A percentile compares a stretch with the other conserved stretches of the same genome.
Evolutionary conservation across 1,140 invertebrate species (phyloP).

Genomic region (Plodia interpunctella): DNA sequence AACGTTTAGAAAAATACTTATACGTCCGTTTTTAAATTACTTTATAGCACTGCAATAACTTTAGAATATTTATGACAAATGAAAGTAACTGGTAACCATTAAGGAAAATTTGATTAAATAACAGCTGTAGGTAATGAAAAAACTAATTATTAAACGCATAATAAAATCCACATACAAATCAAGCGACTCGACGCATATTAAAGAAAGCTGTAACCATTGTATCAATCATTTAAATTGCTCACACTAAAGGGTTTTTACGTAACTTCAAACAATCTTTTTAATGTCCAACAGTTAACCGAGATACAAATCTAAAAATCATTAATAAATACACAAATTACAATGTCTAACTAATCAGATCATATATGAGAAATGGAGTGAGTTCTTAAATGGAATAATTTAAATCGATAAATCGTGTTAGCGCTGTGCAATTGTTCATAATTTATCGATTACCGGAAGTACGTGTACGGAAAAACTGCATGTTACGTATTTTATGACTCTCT

Average conservation of each 20-base stretch:
- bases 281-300: conserved; percentile 1
- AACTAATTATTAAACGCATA: conserved; percentile 13
- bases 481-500: not conserved
- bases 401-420: not conserved
- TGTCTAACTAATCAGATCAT: conserved; percentile 2
- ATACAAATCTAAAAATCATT: not conserved
- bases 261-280: not conserved
- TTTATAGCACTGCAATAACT: not conserved
- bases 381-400: not conserved
- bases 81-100: not conserved
- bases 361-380: not conserved
- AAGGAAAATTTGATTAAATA: conserved; percentile 12
- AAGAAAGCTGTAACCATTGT: not conserved
- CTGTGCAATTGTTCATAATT: conserved; percentile 1
- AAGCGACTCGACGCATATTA: not conserved
- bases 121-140: conserved; percentile 16
- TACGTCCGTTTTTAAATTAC: too few relatives aligned
- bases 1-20: too few relatives aligned
- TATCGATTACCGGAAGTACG: not conserved
- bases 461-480: too few relatives aligned
- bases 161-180: not conserved
- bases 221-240: conserved; percentile 13
- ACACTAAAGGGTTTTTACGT: conserved; percentile 2
- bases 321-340: not conserved
- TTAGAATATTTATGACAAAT: not conserved